A percentile compares a stretch with the other conserved stretches of the same genome.
Conservation (phyloP, 2,113 vertebrate species). For the Lonchura striata region DNA sequence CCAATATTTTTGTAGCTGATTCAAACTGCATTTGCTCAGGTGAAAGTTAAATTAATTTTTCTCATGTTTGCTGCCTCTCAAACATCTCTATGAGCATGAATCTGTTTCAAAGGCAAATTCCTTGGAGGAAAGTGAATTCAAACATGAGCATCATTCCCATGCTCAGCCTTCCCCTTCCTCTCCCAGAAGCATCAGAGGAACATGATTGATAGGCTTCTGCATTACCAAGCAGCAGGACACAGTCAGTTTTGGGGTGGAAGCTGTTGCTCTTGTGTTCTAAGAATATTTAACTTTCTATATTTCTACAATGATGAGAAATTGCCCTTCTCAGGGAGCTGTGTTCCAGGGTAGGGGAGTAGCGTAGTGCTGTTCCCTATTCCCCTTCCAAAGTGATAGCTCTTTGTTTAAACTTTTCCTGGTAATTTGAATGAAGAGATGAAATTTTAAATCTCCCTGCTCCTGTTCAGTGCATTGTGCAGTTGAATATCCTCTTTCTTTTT, state of each 20-base stretch:
- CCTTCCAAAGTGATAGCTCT: not conserved
- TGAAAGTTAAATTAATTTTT: not conserved
- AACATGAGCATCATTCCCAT: not conserved
- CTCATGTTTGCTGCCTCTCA: not conserved
- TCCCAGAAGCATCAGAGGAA: not conserved
- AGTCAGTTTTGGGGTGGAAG: not conserved
- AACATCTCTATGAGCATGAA: not conserved
- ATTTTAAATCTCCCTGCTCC: not conserved
- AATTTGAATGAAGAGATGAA: not conserved
- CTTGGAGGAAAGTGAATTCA: not conserved
- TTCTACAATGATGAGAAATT: not conserved
- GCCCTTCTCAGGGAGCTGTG: not conserved
- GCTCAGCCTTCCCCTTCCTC: not conserved
- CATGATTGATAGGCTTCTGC: not conserved
- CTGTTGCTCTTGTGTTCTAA: not conserved
- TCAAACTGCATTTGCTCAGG: not conserved
- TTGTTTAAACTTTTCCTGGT: not conserved
- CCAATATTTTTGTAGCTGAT: not conserved
- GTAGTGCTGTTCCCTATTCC: not conserved
- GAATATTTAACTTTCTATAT: not conserved
- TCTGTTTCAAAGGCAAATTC: not conserved
- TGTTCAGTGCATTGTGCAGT: not conserved
- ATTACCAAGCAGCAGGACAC: not conserved
- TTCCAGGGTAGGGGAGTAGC: fast-evolving
- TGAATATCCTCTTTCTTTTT: not conserved